Percentiles rank a stretch among this genome's conserved stretches.
These are phyloP conservation scores for Trichopria drosophilae DNA, from an alignment of 2,888 invertebrate species.

Conservation along the genomic window DNA sequence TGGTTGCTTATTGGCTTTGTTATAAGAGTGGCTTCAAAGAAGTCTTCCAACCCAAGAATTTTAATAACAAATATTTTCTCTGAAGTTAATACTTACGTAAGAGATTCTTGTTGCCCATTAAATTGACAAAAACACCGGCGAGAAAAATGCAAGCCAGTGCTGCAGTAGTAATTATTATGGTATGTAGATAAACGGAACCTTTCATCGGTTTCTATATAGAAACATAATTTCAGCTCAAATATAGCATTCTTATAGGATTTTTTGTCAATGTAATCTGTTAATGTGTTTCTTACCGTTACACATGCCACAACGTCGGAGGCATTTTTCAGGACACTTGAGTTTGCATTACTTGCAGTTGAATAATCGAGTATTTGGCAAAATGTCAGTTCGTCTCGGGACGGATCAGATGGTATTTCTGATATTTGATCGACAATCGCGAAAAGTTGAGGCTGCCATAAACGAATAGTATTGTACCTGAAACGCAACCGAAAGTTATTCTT, in stretches of 20 bases:
- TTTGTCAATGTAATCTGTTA: too few species aligned
- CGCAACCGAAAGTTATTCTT: too few species aligned
- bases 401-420: slow-evolving; percentile 22
- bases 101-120: slow-evolving; percentile 41
- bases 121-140: slow-evolving; percentile 36
- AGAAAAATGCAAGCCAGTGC: slow-evolving; percentile 32
- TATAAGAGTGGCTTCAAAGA: too few species aligned
- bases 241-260: neutral
- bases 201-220: slow-evolving; percentile 36
- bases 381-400: slow-evolving; percentile 25
- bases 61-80: too few species aligned
- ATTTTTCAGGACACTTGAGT: neutral
- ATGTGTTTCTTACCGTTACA: neutral
- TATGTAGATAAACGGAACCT: slow-evolving; percentile 40
- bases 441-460: slow-evolving; percentile 85
- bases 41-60: too few species aligned
- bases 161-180: slow-evolving; percentile 36
- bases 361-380: slow-evolving; percentile 49
- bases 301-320: neutral
- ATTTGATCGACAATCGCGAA: slow-evolving; percentile 63
- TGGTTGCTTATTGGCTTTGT: too few species aligned
- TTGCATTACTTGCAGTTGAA: slow-evolving; percentile 21
- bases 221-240: too few species aligned
- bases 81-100: slow-evolving; percentile 44
- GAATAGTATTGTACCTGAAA: slow-evolving; percentile 74